phyloP scores from a whole-genome alignment of 2,888 invertebrate genomes.

The Rhorus exstirpatorius region DNA sequence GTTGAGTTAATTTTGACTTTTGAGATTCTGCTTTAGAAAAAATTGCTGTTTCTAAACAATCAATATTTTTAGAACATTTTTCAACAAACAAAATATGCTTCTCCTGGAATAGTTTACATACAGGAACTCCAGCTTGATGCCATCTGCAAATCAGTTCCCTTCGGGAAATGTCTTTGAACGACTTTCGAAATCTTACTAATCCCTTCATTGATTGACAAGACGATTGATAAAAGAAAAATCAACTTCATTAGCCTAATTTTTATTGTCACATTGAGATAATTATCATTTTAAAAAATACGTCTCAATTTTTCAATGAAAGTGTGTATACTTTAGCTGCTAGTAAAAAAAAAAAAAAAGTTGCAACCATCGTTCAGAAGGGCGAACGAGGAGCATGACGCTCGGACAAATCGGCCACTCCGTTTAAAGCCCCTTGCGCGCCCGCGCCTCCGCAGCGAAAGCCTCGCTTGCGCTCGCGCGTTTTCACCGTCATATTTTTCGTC shows the following conservation, averaged over 20 bases:
- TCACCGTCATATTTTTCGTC: slow-evolving; percentile 70
- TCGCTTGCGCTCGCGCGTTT: slow-evolving; percentile 48
- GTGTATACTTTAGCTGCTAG: not conserved
- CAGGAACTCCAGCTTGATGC: too few relatives aligned
- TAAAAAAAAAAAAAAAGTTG: slow-evolving; percentile 41
- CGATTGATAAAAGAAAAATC: too few relatives aligned
- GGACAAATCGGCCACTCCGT: slow-evolving; percentile 59
- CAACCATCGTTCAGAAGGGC: slow-evolving; percentile 11
- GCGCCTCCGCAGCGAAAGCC: slow-evolving; percentile 1
- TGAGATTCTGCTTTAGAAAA: too few relatives aligned
- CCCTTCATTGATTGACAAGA: too few relatives aligned
- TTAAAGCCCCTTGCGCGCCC: slow-evolving; percentile 11
- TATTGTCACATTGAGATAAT: too few relatives aligned
- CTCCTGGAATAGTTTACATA: too few relatives aligned
- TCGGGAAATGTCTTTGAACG: not conserved
- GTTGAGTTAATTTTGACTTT: too few relatives aligned
- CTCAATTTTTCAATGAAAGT: not conserved
- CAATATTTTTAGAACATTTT: too few relatives aligned
- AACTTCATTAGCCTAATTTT: slow-evolving; percentile 3
- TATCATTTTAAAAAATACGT: slow-evolving; percentile 8
- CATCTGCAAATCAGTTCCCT: too few relatives aligned
- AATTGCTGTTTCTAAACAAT: too few relatives aligned
- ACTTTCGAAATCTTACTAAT: not conserved
- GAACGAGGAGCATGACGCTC: slow-evolving; percentile 49
- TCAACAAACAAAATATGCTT: too few relatives aligned